A percentile compares a stretch with the other conserved stretches of the same genome.
Conservation (phyloP, 2,797 vertebrate genomes). For the Petrocephalus schoutedeni region DNA sequence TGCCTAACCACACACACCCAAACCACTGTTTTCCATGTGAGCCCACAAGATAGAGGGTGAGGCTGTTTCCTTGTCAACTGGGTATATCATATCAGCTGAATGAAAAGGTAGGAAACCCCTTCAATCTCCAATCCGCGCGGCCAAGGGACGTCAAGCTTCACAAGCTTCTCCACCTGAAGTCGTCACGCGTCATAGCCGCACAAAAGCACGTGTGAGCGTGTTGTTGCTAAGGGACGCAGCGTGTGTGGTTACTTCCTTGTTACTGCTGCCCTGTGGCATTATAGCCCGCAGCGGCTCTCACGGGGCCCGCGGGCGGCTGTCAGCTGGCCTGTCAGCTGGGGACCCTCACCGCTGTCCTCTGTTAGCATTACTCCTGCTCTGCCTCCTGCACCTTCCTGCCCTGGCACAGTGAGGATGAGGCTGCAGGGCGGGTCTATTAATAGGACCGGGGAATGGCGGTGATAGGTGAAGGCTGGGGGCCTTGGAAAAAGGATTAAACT, state of each 20-base stretch:
- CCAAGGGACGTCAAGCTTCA: too few relatives aligned
- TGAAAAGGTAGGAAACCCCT: too few relatives aligned
- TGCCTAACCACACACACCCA: not conserved
- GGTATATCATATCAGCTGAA: not conserved
- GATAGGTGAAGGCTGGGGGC: not conserved
- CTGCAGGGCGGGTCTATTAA: slow-evolving; percentile 7
- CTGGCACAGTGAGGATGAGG: not conserved
- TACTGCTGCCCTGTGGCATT: too few relatives aligned
- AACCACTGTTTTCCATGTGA: not conserved
- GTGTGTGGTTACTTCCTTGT: too few relatives aligned
- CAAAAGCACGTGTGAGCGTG: too few relatives aligned
- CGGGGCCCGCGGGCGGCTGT: not conserved
- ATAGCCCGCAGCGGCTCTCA: not conserved
- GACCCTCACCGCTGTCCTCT: not conserved
- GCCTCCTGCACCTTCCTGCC: too few relatives aligned
- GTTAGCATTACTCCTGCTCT: not conserved
- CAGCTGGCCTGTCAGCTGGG: not conserved
- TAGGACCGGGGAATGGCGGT: slow-evolving; percentile 15
- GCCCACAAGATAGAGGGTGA: not conserved
- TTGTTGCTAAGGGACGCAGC: too few relatives aligned
- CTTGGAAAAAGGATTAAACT: slow-evolving; percentile 15
- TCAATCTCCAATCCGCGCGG: too few relatives aligned
- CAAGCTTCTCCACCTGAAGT: too few relatives aligned
- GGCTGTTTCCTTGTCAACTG: slow-evolving; percentile 13
- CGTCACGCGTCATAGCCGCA: too few relatives aligned